These are phyloP conservation scores for Catalaphyllia jardinei DNA, from an alignment of 64 coral and sea anemone genomes.

Conservation along the genomic window DNA sequence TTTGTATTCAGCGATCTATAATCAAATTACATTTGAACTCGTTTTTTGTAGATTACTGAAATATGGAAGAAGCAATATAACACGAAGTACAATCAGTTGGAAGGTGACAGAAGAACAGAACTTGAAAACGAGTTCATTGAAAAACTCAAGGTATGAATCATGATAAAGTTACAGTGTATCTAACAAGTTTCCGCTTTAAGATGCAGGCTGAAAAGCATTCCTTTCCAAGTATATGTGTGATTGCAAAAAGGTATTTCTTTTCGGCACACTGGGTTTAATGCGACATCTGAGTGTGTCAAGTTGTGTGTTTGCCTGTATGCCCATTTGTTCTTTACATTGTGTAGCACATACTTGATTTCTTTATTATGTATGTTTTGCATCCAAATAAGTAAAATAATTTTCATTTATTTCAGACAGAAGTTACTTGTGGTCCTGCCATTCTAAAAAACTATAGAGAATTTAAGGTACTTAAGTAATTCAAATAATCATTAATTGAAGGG, in stretches of 20 bases:
- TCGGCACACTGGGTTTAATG: no score
- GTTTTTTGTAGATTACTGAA: constrained; percentile 58
- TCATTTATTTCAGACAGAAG: constrained; percentile 63
- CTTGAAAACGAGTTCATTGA: constrained; percentile 86
- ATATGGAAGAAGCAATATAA: constrained; percentile 63
- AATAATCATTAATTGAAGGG: no score
- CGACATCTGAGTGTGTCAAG: no score
- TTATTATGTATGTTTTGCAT: neutral
- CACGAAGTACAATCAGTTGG: constrained; percentile 39
- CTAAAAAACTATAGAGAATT: constrained; percentile 90
- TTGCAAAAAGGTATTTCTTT: no score
- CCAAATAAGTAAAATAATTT: neutral
- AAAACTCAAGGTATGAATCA: constrained; percentile 75
- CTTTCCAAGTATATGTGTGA: no score
- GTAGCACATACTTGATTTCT: no score
- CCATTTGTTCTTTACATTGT: no score
- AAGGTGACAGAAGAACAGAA: constrained; percentile 32
- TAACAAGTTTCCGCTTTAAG: no score
- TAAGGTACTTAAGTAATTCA: constrained; percentile 52
- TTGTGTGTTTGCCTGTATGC: no score
- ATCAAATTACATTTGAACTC: neutral
- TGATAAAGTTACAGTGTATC: no score
- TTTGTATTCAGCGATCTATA: no score
- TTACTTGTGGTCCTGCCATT: constrained; percentile 86
- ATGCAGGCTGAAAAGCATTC: no score